Percentiles rank a stretch among this genome's conserved stretches.
These are phyloP conservation scores for Drosophila suboccidentalis DNA, from an alignment of 2,888 invertebrate species.

Conservation along the genomic window DNA sequence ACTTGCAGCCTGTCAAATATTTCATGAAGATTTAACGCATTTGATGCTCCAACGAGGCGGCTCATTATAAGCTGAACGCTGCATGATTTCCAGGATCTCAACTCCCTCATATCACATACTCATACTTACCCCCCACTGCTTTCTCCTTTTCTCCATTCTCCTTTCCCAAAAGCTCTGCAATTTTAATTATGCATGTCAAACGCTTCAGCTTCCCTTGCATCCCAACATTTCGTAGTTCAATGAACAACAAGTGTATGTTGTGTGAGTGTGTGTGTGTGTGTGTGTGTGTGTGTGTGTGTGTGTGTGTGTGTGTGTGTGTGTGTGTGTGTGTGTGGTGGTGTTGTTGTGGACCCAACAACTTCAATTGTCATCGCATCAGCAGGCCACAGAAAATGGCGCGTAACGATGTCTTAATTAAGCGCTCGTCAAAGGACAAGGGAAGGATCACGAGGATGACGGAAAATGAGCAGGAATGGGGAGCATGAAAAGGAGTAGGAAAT, in stretches of 20 bases:
- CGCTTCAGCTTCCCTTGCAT: constrained; percentile 25
- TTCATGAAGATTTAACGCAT: constrained; percentile 72
- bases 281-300: constrained; percentile 1
- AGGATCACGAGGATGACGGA: neutral
- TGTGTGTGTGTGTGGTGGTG: neutral
- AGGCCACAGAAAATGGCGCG: constrained; percentile 62
- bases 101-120: neutral
- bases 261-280: constrained; percentile 6
- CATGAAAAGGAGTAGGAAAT: constrained; percentile 6
- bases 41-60: constrained; percentile 57
- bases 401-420: constrained; percentile 74
- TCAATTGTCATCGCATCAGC: constrained; percentile 57
- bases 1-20: constrained; percentile 51
- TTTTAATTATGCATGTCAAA: constrained; percentile 67
- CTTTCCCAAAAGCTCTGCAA: constrained; percentile 18
- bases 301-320: constrained; percentile 3
- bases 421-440: constrained; percentile 41
- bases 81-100: neutral
- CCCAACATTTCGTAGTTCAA: constrained; percentile 12
- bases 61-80: constrained; percentile 53
- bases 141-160: neutral
- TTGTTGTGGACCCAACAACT: constrained; percentile 31
- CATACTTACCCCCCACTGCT: neutral
- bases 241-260: constrained; percentile 10
- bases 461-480: neutral